phyloP scores from a whole-genome alignment of 2,797 vertebrate genomes.

The Lithobates pipiens region DNA sequence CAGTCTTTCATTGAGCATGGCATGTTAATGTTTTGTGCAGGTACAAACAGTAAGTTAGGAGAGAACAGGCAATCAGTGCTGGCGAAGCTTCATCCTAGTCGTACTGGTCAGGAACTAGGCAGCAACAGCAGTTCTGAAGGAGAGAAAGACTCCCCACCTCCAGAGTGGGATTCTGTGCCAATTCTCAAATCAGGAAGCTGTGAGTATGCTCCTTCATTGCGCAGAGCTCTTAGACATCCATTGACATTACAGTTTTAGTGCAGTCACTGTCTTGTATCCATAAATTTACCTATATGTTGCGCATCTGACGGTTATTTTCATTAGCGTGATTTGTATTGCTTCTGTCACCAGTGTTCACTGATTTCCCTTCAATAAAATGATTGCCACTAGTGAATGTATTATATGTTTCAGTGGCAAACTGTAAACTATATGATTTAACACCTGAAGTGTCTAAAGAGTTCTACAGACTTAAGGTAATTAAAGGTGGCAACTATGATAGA shows the following conservation, averaged over 20 bases:
- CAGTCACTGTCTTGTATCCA: no score
- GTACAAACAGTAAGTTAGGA: slow-evolving; percentile 79
- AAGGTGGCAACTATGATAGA: background rate
- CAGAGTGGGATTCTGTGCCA: slow-evolving; percentile 93
- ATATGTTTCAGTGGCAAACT: background rate
- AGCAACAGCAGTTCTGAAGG: slow-evolving; percentile 97
- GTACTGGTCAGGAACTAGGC: slow-evolving; percentile 85
- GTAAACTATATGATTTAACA: background rate
- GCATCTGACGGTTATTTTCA: no score
- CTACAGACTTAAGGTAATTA: background rate
- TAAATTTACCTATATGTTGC: no score
- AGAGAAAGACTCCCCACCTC: slow-evolving; percentile 92
- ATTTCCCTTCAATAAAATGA: background rate
- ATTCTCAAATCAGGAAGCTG: slow-evolving; percentile 83
- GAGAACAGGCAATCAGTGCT: slow-evolving; percentile 84
- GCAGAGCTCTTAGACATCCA: background rate
- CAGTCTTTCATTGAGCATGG: slow-evolving; percentile 44
- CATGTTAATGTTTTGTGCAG: slow-evolving; percentile 69
- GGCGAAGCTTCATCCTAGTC: slow-evolving; percentile 82
- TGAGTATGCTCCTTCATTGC: slow-evolving; percentile 75
- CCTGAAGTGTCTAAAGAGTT: background rate
- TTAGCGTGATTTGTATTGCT: background rate
- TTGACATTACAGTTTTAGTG: background rate
- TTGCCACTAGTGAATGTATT: background rate
- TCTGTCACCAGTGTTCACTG: background rate